Base-by-base conservation (phyloP, 2,797 vertebrate species). In the Steatocranus sp. region DNA sequence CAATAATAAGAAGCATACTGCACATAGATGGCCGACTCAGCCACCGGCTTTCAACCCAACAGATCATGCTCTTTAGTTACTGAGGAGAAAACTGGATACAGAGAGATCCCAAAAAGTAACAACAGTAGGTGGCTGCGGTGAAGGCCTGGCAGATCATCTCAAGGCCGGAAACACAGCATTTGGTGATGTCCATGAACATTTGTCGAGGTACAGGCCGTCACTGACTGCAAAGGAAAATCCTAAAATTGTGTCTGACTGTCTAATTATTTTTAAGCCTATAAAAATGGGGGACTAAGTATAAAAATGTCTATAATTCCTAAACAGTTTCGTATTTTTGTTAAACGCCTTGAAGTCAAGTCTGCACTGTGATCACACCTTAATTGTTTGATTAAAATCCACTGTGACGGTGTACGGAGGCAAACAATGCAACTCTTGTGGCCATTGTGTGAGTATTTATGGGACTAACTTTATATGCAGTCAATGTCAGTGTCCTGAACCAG, bases 401-500 rank as follows among this genome's bases (percentile, higher is more conserved):
- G 38, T 2, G 36, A 41, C 3, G 5, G n/a, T 43, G 63, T 43
- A 43, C 2, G 0, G 0, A 25, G 20, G 5, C 30, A 38, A 68
- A 25, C 20, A 11, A 6, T 1, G 14, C 38, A 43, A 2, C 38
- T 17, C 5, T 12, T 23, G 5, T 51, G 10, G 10, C n/a, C 23
- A 5, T 11, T 43, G 15, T 27, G 15, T 48, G 43, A 32, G 25
- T 1, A n/a, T 30, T 30, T 30, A 2, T 1, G 68, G 10, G 41
- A 10, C 68, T 4, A n/a, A n/a, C 25, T 48, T 30, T 49, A 73
- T 68, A 18, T 18, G 34, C 18, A 25, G 51, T 49, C 25, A 46
- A 75, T 78, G 43, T 79, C 10, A 58, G 30, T 66, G 30, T n/a
- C 58, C 8, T 68, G 12, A 78, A 79, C 23, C 36, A 34, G 51